Conservation (phyloP, 2,113 vertebrate genomes). For the Cricetomys ansorgei region DNA sequence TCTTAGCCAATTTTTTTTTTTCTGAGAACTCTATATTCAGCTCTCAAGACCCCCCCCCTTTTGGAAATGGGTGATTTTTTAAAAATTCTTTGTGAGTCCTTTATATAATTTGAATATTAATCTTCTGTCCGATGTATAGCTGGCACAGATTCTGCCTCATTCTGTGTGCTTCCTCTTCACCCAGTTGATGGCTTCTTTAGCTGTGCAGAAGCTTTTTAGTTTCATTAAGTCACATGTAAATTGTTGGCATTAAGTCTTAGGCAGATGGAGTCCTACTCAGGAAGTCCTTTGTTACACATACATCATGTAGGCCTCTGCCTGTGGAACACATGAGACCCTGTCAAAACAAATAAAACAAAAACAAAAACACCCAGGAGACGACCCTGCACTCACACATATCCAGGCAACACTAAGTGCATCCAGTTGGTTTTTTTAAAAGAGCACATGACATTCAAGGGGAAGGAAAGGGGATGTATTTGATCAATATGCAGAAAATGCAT, state of each 20-base stretch:
- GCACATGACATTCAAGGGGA: not conserved
- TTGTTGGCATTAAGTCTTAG: not conserved
- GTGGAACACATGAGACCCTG: not conserved
- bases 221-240: not conserved
- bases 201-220: not conserved
- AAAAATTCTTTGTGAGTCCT: not conserved
- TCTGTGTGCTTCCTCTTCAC: not conserved
- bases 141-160: not conserved
- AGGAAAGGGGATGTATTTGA: not conserved
- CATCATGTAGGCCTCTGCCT: too few relatives aligned
- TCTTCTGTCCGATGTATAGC: not conserved
- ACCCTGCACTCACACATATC: not conserved
- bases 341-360: not conserved
- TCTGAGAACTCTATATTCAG: not conserved
- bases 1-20: not conserved
- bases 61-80: not conserved
- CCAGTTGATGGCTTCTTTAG: not conserved
- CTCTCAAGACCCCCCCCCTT: not conserved
- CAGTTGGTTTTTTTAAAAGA: not conserved
- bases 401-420: not conserved
- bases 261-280: not conserved
- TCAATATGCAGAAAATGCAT: not conserved
- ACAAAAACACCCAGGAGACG: not conserved
- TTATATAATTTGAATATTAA: not conserved
- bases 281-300: not conserved